A percentile compares a stretch with the other conserved stretches of the same genome.
phyloP scores from a whole-genome alignment of 1,140 invertebrate species.

The Temnothorax longispinosus region DNA sequence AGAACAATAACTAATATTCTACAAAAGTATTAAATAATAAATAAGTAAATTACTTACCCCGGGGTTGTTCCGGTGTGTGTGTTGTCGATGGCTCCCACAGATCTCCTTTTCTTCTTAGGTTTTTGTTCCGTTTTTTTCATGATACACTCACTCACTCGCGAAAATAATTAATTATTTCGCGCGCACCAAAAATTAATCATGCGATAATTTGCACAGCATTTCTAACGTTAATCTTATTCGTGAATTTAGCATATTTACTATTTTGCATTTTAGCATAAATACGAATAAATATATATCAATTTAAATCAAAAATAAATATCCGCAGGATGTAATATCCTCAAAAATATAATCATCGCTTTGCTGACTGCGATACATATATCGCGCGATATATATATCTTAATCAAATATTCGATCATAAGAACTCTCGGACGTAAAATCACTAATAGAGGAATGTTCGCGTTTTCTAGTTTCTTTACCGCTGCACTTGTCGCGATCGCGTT shows the following conservation, averaged over 20 bases:
- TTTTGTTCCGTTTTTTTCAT: not conserved
- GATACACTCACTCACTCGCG: not conserved
- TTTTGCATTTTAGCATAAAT: not conserved
- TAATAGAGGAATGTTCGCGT: not conserved
- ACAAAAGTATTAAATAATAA: not conserved
- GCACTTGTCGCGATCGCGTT: not conserved
- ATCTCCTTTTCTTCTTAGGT: not conserved
- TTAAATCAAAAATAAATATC: not conserved
- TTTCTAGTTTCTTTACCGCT: not conserved
- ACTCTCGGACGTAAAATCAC: not conserved
- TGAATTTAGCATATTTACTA: not conserved
- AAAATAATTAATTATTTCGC: not conserved
- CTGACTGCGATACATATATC: not conserved
- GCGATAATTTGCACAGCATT: not conserved
- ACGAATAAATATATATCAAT: not conserved
- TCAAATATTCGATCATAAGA: not conserved
- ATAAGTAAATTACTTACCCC: not conserved
- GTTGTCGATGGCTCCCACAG: no score
- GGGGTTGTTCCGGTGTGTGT: not conserved
- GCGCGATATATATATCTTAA: not conserved
- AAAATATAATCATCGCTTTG: not conserved
- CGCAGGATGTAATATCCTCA: not conserved
- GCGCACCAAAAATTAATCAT: not conserved
- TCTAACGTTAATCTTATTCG: not conserved
- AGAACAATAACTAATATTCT: no score